Evolutionary conservation across 2,888 invertebrate species (phyloP).

Genomic region (Plebejus anna): DNA sequence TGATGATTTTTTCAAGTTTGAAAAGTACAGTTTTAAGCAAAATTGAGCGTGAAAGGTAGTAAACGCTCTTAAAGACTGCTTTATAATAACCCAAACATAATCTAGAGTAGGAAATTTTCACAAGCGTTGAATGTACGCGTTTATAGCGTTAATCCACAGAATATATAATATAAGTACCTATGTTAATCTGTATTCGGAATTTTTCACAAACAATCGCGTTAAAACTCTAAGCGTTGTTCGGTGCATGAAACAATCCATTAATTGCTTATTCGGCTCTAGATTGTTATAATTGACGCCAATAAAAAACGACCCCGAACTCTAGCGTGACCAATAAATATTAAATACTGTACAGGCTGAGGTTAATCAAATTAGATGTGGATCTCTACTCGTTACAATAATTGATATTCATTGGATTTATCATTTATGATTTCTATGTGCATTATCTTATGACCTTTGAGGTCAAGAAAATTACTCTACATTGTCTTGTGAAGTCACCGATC

Average conservation of each 20-base stretch:
- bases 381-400: conserved; percentile 6
- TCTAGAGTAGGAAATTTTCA: background rate
- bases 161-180: too few species aligned
- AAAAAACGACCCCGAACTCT: conserved; percentile 25
- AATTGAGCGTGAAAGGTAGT: too few species aligned
- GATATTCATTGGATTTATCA: conserved; percentile 4
- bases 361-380: conserved; percentile 24
- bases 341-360: conserved; percentile 1
- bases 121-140: background rate
- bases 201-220: background rate
- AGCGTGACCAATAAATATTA: conserved; percentile 24
- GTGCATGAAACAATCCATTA: conserved; percentile 5
- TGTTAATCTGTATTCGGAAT: background rate
- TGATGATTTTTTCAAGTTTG: too few species aligned
- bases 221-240: background rate
- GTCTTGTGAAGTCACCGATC: background rate
- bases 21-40: too few species aligned
- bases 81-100: background rate
- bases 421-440: background rate
- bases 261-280: conserved; percentile 20
- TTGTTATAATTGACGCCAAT: conserved; percentile 31
- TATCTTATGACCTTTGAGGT: background rate
- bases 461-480: background rate
- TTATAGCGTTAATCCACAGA: background rate
- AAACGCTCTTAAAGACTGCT: background rate